Evolutionary conservation across 1,140 invertebrate genomes (phyloP), one percentile per base, ranked within the genome.

Genomic region (Steinernema khuongi): DNA sequence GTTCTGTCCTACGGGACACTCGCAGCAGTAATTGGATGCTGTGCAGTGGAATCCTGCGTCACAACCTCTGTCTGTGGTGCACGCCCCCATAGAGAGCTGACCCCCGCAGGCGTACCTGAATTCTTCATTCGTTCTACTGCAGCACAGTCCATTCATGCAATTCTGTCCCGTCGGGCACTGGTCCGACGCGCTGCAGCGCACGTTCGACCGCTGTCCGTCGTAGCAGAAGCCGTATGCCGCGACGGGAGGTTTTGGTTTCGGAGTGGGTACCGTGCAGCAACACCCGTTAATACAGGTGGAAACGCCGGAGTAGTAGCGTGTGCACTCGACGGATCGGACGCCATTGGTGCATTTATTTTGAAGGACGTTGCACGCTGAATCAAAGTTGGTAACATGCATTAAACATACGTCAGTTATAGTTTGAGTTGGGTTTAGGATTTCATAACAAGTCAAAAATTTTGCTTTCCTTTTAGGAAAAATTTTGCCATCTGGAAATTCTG

Each of bases 91-190:
- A 1, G 79, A 72, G 17, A 76, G 60, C 33, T 75, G 74, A 18
- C 80, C 80, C 30, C 79, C 80, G 69, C 80, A 81, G 2, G 80
- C 78, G 28, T 76, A 26, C 22, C 26, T 68, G 18, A 29, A 30
- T 30, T 73, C 22, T 18, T 30, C 43, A 31, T 71, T 70, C 67
- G 74, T 76, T n/a, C 36, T 60, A 11, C 74, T 75, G 68, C 80
- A 81, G 70, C 80, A 81, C 1, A 81, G 71, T 22, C 80, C 80
- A 28, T 80, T 80, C n/a, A 81, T 76, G 67, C 80, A 81, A 18
- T 50, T 74, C 33, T 81, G 74, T n/a, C 69, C 66, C 4, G 68
- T 22, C 4, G 69, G 32, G 28, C 76, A 77, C 28, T 77, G 76
- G 4, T 71, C 76, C 32, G 67, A 29, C 44, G 74, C 66, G 11